phyloP scores from a whole-genome alignment of 2,797 vertebrate species.

The Otolemur crassicaudatus region DNA sequence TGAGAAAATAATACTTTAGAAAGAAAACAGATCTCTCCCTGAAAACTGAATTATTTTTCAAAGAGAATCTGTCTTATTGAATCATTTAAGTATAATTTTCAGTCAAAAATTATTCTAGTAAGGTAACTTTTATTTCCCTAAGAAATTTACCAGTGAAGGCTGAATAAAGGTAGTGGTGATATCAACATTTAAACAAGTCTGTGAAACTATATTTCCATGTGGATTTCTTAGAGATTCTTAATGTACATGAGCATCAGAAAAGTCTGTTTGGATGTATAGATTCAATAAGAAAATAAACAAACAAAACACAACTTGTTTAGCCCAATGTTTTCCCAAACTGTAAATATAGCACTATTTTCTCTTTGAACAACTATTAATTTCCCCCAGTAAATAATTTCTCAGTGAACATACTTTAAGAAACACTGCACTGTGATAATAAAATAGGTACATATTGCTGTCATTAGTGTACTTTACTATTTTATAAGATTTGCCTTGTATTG shows the following conservation, averaged over 20 bases:
- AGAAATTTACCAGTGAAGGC: background rate
- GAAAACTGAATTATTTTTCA: background rate
- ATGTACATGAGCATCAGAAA: background rate
- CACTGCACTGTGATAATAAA: background rate
- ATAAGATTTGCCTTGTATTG: background rate
- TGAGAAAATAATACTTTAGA: conserved; percentile 41
- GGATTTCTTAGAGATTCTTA: background rate
- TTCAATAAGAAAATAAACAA: background rate
- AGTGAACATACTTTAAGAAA: background rate
- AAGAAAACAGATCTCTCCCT: background rate
- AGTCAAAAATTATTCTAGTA: background rate
- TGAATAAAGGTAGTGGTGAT: background rate
- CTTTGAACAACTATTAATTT: conserved; percentile 14
- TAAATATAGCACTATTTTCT: background rate
- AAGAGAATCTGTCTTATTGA: background rate
- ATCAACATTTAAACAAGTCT: background rate
- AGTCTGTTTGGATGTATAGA: background rate
- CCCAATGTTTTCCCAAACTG: background rate
- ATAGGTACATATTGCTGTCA: background rate
- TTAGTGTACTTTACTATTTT: background rate
- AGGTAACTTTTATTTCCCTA: conserved; percentile 32
- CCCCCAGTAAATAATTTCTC: background rate
- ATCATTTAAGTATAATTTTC: conserved; percentile 32
- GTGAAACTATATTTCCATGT: background rate
- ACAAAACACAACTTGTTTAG: conserved; percentile 13